Base-by-base conservation (phyloP, 2,797 vertebrate genomes). In the Rhinophrynus dorsalis region DNA sequence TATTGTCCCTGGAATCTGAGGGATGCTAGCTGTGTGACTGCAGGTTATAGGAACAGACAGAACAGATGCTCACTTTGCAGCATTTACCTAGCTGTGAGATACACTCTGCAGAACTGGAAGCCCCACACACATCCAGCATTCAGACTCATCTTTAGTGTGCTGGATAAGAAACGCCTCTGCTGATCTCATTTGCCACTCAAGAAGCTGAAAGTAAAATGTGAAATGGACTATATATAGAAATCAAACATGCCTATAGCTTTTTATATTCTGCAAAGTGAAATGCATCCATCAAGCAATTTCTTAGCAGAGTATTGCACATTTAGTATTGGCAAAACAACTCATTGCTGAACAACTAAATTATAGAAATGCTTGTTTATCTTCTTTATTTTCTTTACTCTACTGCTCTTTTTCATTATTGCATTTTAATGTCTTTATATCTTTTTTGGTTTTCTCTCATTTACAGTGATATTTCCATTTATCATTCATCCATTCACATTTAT, bases 101-200 rank as follows among this genome's bases (percentile, higher is more conserved):
- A 71, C 59, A 55, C 15, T 48, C 38, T 48, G 48, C 17, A 50
- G 51, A 32, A 57, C 63, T 64, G 42, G 29, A 64, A 71, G 60
- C 68, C 26, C 35, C 50, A 37, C 26, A 61, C 35, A 61, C 44
- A 71, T 29, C 15, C 50, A 57, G 54, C 61, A 57, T 32, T 15
- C 51, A 72, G 68, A 56, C 42, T 72, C 63, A 35, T 67, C 60
- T n/a, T 42, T 44, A 65, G 60, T 18, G 35, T 59, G 60, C 20
- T 58, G 3, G 24, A 64, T 58, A 33, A 65, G 60, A 48, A 72
- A 64, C 68, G 68, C 68, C 68, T 72, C 68, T 72, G 61, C 68
- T 72, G 37, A 65, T 64, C 54, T 65, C 50, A 72, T 72, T 58
- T 59, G 68, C 54, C 62, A 50, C 61, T 58, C 68, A 51, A 71